phyloP scores from a whole-genome alignment of 2,797 vertebrate species.

The Pelochelys cantorii region DNA sequence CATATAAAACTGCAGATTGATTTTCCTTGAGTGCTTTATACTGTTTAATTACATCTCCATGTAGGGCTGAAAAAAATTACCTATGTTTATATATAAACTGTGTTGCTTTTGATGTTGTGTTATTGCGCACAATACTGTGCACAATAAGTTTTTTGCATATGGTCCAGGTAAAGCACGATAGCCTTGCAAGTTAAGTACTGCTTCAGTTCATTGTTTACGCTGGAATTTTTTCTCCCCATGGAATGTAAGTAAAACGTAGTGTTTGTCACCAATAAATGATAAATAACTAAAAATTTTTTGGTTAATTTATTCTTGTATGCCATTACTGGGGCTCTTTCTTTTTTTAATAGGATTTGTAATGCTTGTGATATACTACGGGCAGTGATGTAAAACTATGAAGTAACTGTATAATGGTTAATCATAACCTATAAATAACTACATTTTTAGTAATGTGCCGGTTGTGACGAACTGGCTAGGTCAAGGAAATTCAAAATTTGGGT shows the following conservation, averaged over 20 bases:
- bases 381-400: constrained; percentile 77
- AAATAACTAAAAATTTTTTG: constrained; percentile 79
- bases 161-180: constrained; percentile 81
- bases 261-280: constrained; percentile 88
- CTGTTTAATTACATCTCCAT: constrained; percentile 89
- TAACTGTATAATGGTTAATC: constrained; percentile 79
- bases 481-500: constrained; percentile 50
- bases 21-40: constrained; percentile 92
- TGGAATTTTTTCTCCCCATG: constrained; percentile 89
- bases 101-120: constrained; percentile 88
- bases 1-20: constrained; percentile 80
- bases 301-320: constrained; percentile 81
- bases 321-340: constrained; percentile 62
- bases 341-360: constrained; percentile 73
- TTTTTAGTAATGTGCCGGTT: constrained; percentile 61
- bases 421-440: constrained; percentile 79
- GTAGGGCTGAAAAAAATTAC: constrained; percentile 87
- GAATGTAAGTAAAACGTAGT: constrained; percentile 90
- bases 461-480: constrained; percentile 63
- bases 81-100: constrained; percentile 87
- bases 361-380: constrained; percentile 77
- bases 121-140: constrained; percentile 75
- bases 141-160: constrained; percentile 79
- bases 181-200: constrained; percentile 81
- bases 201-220: constrained; percentile 86